Conservation (phyloP, 2,797 vertebrate genomes). For the Periparus ater region DNA sequence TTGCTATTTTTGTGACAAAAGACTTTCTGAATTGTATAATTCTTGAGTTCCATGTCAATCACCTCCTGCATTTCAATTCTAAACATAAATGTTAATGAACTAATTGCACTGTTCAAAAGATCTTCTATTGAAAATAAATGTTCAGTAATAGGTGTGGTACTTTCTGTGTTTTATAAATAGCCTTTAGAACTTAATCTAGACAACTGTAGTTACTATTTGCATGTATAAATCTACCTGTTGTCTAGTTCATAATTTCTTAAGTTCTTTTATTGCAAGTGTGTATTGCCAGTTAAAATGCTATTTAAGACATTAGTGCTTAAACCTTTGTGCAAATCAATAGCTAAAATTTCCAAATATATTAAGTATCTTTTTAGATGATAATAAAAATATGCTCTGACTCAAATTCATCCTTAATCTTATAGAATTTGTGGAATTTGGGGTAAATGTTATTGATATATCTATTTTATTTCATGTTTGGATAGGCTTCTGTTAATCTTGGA, state of each 20-base stretch:
- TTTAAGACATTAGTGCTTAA: background rate
- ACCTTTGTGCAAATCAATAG: background rate
- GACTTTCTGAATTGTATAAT: background rate
- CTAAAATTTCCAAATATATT: background rate
- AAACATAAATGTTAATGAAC: conserved; percentile 32
- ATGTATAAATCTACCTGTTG: background rate
- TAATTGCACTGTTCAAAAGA: conserved; percentile 25
- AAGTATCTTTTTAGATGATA: background rate
- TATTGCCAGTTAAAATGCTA: background rate
- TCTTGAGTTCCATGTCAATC: conserved; percentile 29
- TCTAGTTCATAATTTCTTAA: background rate
- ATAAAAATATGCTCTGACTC: background rate
- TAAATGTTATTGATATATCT: background rate
- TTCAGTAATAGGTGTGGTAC: background rate
- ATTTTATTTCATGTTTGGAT: background rate
- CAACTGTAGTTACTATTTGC: background rate
- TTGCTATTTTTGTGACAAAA: conserved; percentile 28
- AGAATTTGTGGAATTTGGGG: background rate
- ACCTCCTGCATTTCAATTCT: background rate
- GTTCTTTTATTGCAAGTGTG: background rate
- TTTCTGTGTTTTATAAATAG: background rate
- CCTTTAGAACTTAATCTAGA: background rate
- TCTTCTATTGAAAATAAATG: background rate
- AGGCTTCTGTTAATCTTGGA: background rate
- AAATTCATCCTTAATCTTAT: background rate